Conservation (phyloP, 2,888 invertebrate genomes). For the Eurois occulta region DNA sequence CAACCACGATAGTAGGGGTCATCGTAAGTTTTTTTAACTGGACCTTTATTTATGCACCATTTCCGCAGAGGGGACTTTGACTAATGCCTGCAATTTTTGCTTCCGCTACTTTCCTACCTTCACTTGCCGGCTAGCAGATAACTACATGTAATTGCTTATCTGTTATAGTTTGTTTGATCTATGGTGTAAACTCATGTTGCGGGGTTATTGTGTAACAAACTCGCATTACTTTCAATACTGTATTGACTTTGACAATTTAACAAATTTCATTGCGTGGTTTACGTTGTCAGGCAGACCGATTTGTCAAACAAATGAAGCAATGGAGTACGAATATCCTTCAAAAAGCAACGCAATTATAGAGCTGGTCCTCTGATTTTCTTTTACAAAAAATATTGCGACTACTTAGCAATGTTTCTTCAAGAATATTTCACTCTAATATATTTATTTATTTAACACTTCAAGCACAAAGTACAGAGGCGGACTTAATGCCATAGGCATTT, state of each 20-base stretch:
- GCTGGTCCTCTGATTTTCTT: background rate
- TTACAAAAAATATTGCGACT: background rate
- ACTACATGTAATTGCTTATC: constrained; percentile 63
- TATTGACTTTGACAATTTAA: background rate
- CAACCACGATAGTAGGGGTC: constrained; percentile 57
- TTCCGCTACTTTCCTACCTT: constrained; percentile 76
- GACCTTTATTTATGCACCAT: constrained; percentile 88
- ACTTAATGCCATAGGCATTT: too few relatives aligned
- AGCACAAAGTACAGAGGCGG: too few relatives aligned
- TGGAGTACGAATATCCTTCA: background rate
- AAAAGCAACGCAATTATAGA: background rate
- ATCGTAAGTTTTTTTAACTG: constrained; percentile 78
- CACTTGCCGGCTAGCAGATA: constrained; percentile 52
- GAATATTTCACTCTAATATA: background rate
- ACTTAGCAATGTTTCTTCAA: background rate
- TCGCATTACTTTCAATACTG: background rate
- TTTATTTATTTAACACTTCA: too few relatives aligned
- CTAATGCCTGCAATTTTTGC: constrained; percentile 88
- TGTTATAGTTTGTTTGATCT: constrained; percentile 44
- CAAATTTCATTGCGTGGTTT: background rate
- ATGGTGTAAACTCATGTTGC: constrained; percentile 1
- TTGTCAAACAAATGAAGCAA: background rate
- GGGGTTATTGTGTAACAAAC: background rate
- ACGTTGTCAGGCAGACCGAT: background rate
- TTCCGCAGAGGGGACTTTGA: constrained; percentile 88